A percentile compares a stretch with the other conserved stretches of the same genome.
Evolutionary conservation across 2,888 invertebrate species (phyloP).

Genomic region (Hesperia comma): DNA sequence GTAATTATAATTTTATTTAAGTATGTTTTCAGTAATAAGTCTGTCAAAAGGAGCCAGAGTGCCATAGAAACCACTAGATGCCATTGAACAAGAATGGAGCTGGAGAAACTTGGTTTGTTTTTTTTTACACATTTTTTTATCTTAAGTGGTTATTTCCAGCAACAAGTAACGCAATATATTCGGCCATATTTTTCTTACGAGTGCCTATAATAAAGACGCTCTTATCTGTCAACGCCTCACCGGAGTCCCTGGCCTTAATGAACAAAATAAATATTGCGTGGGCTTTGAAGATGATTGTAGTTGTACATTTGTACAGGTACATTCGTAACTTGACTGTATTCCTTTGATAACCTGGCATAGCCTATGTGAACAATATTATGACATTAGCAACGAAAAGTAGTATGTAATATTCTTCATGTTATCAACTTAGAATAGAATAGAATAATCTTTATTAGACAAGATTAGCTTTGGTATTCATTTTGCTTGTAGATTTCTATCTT

Average conservation of each 20-base stretch:
- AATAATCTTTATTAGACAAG: no score
- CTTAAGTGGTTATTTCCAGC: conserved; percentile 8
- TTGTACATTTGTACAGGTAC: conserved; percentile 5
- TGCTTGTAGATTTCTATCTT: no score
- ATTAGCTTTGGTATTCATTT: no score
- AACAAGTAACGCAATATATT: conserved; percentile 18
- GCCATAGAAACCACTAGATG: no score
- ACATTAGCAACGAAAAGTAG: no score
- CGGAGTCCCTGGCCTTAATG: conserved; percentile 24
- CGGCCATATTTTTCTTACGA: conserved; percentile 32
- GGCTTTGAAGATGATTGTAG: conserved; percentile 29
- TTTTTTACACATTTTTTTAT: conserved; percentile 7
- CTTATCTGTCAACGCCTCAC: conserved; percentile 37
- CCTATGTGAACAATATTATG: no score
- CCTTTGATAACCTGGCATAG: no score
- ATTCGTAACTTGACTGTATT: background rate
- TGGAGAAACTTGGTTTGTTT: background rate
- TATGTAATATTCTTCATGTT: no score
- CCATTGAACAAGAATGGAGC: background rate
- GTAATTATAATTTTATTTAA: no score
- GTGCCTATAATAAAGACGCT: conserved; percentile 34
- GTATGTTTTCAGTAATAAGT: no score
- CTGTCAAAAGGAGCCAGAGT: no score
- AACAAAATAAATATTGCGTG: conserved; percentile 34
- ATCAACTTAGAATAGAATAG: no score